These are phyloP conservation scores for Varanus komodoensis DNA, from an alignment of 2,113 vertebrate genomes.

Conservation along the genomic window DNA sequence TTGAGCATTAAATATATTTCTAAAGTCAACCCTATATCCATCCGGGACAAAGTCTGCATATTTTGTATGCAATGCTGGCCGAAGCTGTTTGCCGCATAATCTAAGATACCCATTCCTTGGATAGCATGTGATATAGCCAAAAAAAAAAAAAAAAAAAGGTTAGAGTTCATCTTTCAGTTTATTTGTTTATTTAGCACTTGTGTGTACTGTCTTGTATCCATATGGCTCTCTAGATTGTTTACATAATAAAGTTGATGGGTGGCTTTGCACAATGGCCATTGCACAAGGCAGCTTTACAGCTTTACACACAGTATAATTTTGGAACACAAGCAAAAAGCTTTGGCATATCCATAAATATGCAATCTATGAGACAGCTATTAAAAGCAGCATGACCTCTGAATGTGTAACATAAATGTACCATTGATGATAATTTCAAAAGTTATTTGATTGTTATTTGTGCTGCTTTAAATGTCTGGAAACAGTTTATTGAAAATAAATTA, in stretches of 20 bases:
- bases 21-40: neutral
- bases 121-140: neutral
- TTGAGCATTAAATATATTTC: neutral
- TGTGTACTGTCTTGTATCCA: no score
- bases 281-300: neutral
- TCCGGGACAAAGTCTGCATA: neutral
- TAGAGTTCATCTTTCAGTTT: neutral
- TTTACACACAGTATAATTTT: neutral
- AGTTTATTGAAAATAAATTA: conserved; percentile 3
- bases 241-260: neutral
- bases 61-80: neutral
- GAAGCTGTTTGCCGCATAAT: neutral
- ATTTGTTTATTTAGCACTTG: no score
- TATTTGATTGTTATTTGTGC: conserved; percentile 15
- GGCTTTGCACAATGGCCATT: neutral
- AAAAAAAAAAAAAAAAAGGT: neutral
- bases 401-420: conserved; percentile 51
- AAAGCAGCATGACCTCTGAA: conserved; percentile 16
- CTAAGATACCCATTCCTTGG: neutral
- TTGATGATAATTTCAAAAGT: conserved; percentile 44
- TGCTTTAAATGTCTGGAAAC: conserved; percentile 55
- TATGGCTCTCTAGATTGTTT: no score
- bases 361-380: conserved; percentile 10
- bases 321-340: neutral
- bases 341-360: neutral